Conservation (phyloP, 2,113 vertebrate genomes). For the Synchiropus splendidus region DNA sequence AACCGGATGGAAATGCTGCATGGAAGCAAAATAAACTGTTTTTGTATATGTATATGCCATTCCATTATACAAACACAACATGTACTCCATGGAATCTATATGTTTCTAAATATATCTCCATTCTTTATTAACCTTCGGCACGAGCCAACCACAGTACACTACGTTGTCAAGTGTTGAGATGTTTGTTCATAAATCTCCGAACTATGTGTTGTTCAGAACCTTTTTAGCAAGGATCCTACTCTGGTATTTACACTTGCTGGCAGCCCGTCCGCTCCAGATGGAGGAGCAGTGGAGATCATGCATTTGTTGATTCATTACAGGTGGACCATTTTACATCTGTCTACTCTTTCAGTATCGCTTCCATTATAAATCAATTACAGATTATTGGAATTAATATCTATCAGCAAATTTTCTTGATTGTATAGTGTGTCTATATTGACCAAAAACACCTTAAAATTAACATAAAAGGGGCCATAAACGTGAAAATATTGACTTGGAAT, state of each 20-base stretch:
- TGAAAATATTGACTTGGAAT: too few species aligned
- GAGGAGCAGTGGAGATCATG: constrained; percentile 35
- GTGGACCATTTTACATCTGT: constrained; percentile 30
- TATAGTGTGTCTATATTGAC: too few species aligned
- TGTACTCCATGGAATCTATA: constrained; percentile 35
- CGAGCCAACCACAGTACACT: constrained; percentile 51
- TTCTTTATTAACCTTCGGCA: constrained; percentile 44
- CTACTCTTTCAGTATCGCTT: too few species aligned
- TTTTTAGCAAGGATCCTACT: too few species aligned
- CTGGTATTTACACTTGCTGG: constrained; percentile 78
- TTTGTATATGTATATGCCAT: constrained; percentile 35
- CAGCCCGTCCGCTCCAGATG: constrained; percentile 29
- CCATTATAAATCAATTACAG: too few species aligned
- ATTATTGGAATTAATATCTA: too few species aligned
- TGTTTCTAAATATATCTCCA: constrained; percentile 50
- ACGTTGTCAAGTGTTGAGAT: constrained; percentile 23
- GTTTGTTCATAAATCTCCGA: too few species aligned
- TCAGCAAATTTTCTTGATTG: too few species aligned
- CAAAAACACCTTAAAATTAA: too few species aligned
- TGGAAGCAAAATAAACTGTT: constrained; percentile 52
- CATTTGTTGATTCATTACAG: constrained; percentile 45
- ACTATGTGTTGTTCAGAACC: constrained; percentile 62
- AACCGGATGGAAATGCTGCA: constrained; percentile 39
- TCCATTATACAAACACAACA: constrained; percentile 71
- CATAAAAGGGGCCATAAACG: too few species aligned